A percentile compares a stretch with the other conserved stretches of the same genome.
These are phyloP conservation scores for Leptosomus discolor DNA, from an alignment of 2,113 vertebrate genomes.

Conservation along the genomic window DNA sequence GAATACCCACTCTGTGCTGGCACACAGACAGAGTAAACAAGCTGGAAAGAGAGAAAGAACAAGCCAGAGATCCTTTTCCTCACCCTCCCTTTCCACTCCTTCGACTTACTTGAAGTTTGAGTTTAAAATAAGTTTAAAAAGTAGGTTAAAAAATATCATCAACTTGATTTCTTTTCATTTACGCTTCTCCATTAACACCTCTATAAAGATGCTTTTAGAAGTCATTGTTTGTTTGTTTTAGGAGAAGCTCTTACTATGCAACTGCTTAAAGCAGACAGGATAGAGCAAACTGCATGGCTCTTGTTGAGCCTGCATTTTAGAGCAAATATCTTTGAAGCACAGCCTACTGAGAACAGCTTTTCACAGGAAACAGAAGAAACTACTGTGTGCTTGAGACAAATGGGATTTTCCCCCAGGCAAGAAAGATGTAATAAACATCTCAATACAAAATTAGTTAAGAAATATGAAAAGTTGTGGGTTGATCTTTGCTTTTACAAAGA, in stretches of 20 bases:
- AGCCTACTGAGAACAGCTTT: slow-evolving; percentile 27
- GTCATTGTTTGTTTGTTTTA: background rate
- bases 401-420: slow-evolving; percentile 38
- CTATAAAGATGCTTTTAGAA: background rate
- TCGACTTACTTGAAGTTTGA: background rate
- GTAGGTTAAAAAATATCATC: background rate
- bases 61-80: background rate
- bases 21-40: slow-evolving; percentile 20
- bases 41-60: background rate
- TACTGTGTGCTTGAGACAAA: background rate
- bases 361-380: slow-evolving; percentile 47
- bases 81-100: background rate
- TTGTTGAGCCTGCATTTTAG: slow-evolving; percentile 9
- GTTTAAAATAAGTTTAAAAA: background rate
- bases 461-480: slow-evolving; percentile 10
- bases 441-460: slow-evolving; percentile 30
- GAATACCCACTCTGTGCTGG: slow-evolving; percentile 12
- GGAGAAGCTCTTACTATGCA: background rate
- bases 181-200: background rate
- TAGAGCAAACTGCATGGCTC: background rate
- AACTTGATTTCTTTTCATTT: background rate
- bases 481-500: background rate
- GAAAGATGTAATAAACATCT: slow-evolving; percentile 45
- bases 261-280: slow-evolving; percentile 20
- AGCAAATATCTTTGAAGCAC: slow-evolving; percentile 24